phyloP scores from a whole-genome alignment of 2,113 vertebrate genomes.

The Cervus canadensis region DNA sequence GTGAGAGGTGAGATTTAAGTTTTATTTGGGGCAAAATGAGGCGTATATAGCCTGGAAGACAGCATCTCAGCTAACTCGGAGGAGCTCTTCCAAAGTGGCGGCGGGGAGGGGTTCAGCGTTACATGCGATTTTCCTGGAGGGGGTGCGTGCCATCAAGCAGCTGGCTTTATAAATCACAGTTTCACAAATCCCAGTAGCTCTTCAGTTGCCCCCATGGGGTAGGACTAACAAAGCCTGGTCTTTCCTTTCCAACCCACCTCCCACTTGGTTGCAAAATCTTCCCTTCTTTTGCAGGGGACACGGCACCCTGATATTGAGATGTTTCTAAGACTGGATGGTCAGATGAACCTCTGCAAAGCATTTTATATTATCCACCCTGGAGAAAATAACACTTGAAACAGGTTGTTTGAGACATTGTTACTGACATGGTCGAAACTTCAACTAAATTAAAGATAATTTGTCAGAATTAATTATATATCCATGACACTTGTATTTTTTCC shows the following conservation, averaged over 20 bases:
- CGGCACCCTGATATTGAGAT: fast-evolving
- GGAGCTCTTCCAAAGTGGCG: background rate
- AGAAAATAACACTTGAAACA: background rate
- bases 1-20: background rate
- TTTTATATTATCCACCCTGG: background rate
- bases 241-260: background rate
- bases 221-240: fast-evolving
- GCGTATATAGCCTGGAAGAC: fast-evolving
- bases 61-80: background rate
- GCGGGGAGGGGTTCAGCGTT: fast-evolving
- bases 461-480: background rate
- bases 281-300: background rate
- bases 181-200: no score
- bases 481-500: background rate
- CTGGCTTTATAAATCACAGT: background rate
- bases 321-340: background rate
- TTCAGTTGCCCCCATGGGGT: fast-evolving
- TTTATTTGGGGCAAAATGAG: background rate
- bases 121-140: fast-evolving
- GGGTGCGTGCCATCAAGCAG: fast-evolving
- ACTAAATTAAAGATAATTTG: background rate
- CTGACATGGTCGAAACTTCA: background rate
- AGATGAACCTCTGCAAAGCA: fast-evolving
- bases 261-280: background rate
- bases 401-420: background rate